Conservation (phyloP, 2,797 vertebrate genomes). For the Characodon lateralis region DNA sequence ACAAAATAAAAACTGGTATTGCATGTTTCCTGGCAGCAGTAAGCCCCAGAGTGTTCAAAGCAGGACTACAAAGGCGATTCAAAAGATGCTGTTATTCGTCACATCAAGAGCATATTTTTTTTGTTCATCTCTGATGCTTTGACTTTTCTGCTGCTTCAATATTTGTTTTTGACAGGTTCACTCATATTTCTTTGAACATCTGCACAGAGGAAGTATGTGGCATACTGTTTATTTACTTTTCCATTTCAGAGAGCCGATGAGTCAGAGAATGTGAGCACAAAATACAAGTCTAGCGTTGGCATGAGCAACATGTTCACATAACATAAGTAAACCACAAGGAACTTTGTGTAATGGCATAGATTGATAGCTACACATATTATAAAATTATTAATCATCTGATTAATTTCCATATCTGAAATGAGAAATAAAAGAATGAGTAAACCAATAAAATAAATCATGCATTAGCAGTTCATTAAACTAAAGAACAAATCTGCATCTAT, state of each 20-base stretch:
- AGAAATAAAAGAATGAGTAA: neutral
- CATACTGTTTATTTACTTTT: constrained; percentile 68
- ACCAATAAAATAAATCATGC: neutral
- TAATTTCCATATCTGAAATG: neutral
- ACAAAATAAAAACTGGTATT: constrained; percentile 62
- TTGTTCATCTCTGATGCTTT: constrained; percentile 21
- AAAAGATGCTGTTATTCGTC: constrained; percentile 36
- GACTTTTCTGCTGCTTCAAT: constrained; percentile 30
- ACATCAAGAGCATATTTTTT: constrained; percentile 11
- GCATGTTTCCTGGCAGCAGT: constrained; percentile 60
- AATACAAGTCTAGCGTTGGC: neutral
- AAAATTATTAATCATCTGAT: neutral
- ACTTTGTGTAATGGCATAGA: neutral
- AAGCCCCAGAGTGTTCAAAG: constrained; percentile 40
- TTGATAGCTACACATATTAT: neutral
- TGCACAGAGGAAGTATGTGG: constrained; percentile 55
- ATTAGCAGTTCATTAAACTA: neutral
- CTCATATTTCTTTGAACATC: constrained; percentile 57
- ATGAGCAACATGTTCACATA: constrained; percentile 7
- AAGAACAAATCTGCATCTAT: neutral
- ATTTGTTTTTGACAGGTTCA: constrained; percentile 52
- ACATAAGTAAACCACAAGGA: neutral
- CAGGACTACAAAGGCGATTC: constrained; percentile 46
- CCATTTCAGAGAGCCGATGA: constrained; percentile 36
- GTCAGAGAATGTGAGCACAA: constrained; percentile 18